Base-by-base conservation (phyloP, 2,888 invertebrate species). In the Junonia oenone region DNA sequence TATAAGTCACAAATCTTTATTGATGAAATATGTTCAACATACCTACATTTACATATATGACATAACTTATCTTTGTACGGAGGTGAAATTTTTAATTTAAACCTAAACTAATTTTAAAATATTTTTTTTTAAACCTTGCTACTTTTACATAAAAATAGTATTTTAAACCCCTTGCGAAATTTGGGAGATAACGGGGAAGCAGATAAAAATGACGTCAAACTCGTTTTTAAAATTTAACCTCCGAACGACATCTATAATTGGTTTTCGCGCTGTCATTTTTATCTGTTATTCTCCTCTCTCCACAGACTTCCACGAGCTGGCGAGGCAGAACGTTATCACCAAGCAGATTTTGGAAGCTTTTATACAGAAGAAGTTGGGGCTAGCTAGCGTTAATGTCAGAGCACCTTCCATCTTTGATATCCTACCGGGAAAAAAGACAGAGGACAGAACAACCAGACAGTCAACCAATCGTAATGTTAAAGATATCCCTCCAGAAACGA, bases 301-400 rank as follows among this genome's bases (percentile, higher is more conserved):
- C 84, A 65, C 90, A 90, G 90, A 78, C 69, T 66, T 78, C 51
- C 90, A 91, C 65, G 94, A 95, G 80, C 80, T 95, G 78, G 93
- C 93, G 68, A 88, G 94, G 62, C 94, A 95, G 91, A 95, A 95
- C 89, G 92, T 92, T 79, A 95, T 95, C 78, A 95, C 95, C 29
- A 92, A 94, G 81, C 94, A 94, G 88, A 94, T 95, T 65, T 91
- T 95, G 64, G 93, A 94, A 72, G 94, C 94, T 58, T 95, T 92
- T 72, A 85, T 95, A 62, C 94, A 95, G 77, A 92, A 94, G 73
- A 92, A 93, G 40, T 76, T 95, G 43, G 94, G 94, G 51, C 91
- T 94, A 2, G 86, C 91, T 63, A 86, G 73, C 72, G 74, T 75
- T 64, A 66, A 79, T 67, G 71, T 92, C 40, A 83, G 80, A 54